Percentiles rank a stretch among this genome's conserved stretches.
Conservation (phyloP, 1,140 invertebrate species). For the Homarus americanus region DNA sequence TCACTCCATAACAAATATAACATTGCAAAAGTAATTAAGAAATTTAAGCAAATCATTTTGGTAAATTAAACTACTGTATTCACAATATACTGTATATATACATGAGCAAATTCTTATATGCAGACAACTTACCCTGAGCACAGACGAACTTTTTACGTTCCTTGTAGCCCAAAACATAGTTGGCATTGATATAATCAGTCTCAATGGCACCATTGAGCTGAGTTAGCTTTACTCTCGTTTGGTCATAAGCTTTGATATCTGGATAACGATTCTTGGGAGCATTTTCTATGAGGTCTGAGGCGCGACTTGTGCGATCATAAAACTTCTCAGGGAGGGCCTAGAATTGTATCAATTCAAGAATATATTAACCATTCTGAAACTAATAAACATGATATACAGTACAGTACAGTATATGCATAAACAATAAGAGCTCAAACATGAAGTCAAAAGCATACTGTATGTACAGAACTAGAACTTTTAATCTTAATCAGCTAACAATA, state of each 20-base stretch:
- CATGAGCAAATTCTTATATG: too few species aligned
- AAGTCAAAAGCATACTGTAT: too few species aligned
- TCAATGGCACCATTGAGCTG: conserved; percentile 85
- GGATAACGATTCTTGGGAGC: conserved; percentile 90
- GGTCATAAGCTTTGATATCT: conserved; percentile 94
- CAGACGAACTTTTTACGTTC: conserved; percentile 96
- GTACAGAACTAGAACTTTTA: too few species aligned
- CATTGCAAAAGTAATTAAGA: too few species aligned
- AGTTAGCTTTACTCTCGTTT: conserved; percentile 90
- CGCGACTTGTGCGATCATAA: conserved; percentile 89
- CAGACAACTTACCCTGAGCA: conserved; percentile 83
- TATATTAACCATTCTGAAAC: too few species aligned
- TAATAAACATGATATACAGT: too few species aligned
- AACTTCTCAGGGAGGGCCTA: conserved; percentile 89
- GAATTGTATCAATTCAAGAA: neutral
- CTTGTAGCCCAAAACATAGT: conserved; percentile 93
- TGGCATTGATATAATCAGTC: conserved; percentile 95
- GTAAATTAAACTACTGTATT: too few species aligned
- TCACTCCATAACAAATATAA: too few species aligned
- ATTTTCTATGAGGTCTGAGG: conserved; percentile 93
- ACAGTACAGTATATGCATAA: too few species aligned
- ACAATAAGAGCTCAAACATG: too few species aligned
- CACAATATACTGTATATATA: too few species aligned
- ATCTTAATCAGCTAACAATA: neutral
- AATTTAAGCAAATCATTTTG: too few species aligned